Evolutionary conservation across 1,140 invertebrate genomes (phyloP).

Genomic region (Arion vulgaris): DNA sequence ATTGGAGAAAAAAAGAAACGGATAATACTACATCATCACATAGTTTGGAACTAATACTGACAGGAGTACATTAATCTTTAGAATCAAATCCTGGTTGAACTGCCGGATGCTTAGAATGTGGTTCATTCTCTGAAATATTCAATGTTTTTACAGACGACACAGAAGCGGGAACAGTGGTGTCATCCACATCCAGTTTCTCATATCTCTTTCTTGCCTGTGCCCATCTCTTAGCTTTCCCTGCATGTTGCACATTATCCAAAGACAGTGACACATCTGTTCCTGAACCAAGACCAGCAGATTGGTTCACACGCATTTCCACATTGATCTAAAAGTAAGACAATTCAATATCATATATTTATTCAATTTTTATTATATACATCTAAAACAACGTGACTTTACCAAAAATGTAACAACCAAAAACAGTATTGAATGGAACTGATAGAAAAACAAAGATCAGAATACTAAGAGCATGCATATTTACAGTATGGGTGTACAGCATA

Average conservation of each 20-base stretch:
- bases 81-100: neutral
- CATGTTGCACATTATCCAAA: constrained; percentile 30
- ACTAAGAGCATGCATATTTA: too few species aligned
- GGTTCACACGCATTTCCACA: constrained; percentile 31
- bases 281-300: constrained; percentile 36
- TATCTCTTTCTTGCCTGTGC: neutral
- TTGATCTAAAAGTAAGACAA: constrained; percentile 31
- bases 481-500: too few species aligned
- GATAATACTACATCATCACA: too few species aligned
- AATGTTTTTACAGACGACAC: neutral
- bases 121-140: neutral
- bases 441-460: too few species aligned
- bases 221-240: constrained; percentile 32
- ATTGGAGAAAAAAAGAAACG: too few species aligned
- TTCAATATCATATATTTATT: neutral
- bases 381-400: too few species aligned
- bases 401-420: too few species aligned
- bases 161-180: neutral
- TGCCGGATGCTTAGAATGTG: neutral
- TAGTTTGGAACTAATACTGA: neutral
- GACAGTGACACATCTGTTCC: neutral
- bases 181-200: neutral
- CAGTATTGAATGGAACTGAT: too few species aligned
- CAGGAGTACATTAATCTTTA: neutral
- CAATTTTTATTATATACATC: too few species aligned